These are phyloP conservation scores for Sebastiscus albofasciatus DNA, from an alignment of 2,797 vertebrate genomes.

Conservation along the genomic window DNA sequence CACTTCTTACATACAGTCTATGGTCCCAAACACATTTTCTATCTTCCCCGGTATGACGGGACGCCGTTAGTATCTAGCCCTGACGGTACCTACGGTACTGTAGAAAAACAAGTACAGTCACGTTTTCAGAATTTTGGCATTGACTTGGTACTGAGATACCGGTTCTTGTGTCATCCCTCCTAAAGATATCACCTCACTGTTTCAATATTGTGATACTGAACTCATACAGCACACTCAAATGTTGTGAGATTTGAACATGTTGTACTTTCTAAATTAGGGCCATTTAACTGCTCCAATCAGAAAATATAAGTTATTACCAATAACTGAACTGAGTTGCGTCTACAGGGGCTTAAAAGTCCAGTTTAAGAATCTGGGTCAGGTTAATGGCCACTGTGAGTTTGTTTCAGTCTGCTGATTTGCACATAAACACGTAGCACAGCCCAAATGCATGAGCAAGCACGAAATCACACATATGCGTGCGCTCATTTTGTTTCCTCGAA, in stretches of 20 bases:
- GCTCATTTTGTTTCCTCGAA: not conserved
- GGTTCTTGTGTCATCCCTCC: not conserved
- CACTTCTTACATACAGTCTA: too few species aligned
- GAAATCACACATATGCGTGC: not conserved
- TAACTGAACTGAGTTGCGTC: not conserved
- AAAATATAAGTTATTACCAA: not conserved
- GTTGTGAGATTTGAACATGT: not conserved
- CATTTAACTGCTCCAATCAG: not conserved
- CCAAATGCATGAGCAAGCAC: not conserved
- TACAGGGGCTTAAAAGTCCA: not conserved
- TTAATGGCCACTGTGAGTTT: not conserved
- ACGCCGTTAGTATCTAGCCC: too few species aligned
- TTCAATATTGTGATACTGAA: not conserved
- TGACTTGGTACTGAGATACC: not conserved
- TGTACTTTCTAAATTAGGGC: not conserved
- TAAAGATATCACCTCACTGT: not conserved
- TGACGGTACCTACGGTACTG: too few species aligned
- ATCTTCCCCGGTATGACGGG: accelerated
- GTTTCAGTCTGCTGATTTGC: constrained; percentile 9
- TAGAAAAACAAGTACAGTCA: too few species aligned
- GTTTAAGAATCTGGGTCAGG: not conserved
- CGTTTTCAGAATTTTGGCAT: too few species aligned
- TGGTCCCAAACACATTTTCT: too few species aligned
- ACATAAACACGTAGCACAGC: not conserved
- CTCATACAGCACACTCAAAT: not conserved